Evolutionary conservation across 2,888 invertebrate genomes (phyloP), one percentile per base, ranked within the genome.

Genomic region (Leptopilina myrica): DNA sequence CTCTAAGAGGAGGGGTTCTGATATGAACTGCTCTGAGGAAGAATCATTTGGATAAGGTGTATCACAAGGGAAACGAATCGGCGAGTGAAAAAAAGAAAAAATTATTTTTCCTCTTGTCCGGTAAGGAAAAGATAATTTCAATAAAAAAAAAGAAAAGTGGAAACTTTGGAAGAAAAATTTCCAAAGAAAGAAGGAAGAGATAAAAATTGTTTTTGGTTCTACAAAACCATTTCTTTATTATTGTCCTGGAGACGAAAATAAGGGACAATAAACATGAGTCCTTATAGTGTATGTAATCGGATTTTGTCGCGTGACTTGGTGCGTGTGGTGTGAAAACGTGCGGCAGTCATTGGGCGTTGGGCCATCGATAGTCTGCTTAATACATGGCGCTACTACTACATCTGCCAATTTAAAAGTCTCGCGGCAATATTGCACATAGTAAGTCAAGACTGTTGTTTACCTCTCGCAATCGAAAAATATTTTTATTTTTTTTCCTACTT

Each of bases 251-350:
- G 14, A 46, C 14, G 2, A 59, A 20, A 14, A 43, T 46, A 66
- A 66, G 56, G 26, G 26, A 79, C 59, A 49, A 49, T 62, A 46
- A 79, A 2, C 15, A 67, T 76, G 59, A 62, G 56, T 73, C 56
- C 79, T 80, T 83, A 78, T 79, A 80, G 80, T 84, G 82, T 80
- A 80, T 80, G 82, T 82, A 81, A 83, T 81, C 81, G 80, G 77
- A 80, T 81, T 84, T 81, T 83, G 83, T 84, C 85, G 81, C 83
- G 85, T 84, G 84, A 84, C 82, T 56, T 83, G 78, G 79, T 83
- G 84, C 76, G 46, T 76, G 73, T 79, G 69, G 78, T 78, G 82
- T 62, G 64, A 78, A 76, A 80, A 69, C 78, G 76, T 79, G 78
- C 69, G 80, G 49, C 56, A 73, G 56, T 56, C 73, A 73, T 73